Conservation (phyloP, 2,888 invertebrate species). For the Lasioglossum lativentre region DNA sequence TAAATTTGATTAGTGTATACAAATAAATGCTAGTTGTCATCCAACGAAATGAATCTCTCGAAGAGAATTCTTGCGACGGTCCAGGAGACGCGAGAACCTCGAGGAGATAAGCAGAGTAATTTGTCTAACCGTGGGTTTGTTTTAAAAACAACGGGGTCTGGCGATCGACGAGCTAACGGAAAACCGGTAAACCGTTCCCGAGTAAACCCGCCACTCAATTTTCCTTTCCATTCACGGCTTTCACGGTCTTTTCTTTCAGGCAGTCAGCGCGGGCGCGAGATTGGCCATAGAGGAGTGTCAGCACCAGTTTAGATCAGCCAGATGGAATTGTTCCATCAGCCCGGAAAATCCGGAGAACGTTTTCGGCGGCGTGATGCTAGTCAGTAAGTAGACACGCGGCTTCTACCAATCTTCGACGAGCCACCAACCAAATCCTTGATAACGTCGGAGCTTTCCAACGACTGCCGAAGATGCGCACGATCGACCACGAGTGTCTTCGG, state of each 20-base stretch:
- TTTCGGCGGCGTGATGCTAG: conserved; percentile 93
- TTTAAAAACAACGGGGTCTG: neutral
- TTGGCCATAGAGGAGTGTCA: conserved; percentile 96
- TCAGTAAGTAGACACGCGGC: conserved; percentile 89
- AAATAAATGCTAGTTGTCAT: no score
- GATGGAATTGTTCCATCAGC: conserved; percentile 96
- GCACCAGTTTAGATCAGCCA: conserved; percentile 93
- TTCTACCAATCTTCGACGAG: neutral
- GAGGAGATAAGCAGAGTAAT: neutral
- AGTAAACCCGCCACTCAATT: conserved; percentile 13
- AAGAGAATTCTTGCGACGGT: neutral
- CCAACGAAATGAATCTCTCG: neutral
- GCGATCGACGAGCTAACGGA: conserved; percentile 3
- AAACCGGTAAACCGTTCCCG: neutral
- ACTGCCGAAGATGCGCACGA: neutral
- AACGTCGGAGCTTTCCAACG: neutral
- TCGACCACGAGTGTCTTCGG: neutral
- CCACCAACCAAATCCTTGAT: conserved; percentile 6
- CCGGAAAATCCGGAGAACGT: conserved; percentile 90
- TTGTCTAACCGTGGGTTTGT: neutral
- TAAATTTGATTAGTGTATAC: no score
- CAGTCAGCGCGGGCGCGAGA: conserved; percentile 92
- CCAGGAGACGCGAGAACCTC: neutral
- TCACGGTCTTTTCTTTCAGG: conserved; percentile 86
- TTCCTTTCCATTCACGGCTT: conserved; percentile 53